Evolutionary conservation across 92 coral and sea anemone genomes (phyloP).

Genomic region (Zoanthus solanderi): DNA sequence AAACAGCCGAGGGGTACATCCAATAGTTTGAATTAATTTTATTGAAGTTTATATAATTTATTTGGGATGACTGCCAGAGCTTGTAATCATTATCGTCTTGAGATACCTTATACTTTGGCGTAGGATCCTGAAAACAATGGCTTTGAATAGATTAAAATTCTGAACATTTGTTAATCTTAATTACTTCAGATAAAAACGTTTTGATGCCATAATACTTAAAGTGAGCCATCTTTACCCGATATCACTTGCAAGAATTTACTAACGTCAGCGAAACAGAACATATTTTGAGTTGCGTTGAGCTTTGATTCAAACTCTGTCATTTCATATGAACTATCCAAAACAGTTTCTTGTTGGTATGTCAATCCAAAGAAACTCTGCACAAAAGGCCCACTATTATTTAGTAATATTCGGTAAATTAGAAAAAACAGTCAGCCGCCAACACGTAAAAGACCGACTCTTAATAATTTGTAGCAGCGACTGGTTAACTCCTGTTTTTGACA

Average conservation of each 20-base stretch:
- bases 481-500: conserved; percentile 29
- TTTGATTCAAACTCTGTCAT: background rate
- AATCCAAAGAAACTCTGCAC: background rate
- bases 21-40: conserved; percentile 33
- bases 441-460: conserved; percentile 15
- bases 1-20: conserved; percentile 56
- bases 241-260: background rate
- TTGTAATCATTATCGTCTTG: conserved; percentile 19
- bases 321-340: background rate
- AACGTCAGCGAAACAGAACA: background rate
- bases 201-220: background rate
- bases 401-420: background rate
- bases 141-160: background rate
- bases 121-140: background rate
- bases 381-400: background rate
- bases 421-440: background rate
- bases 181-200: background rate
- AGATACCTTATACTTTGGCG: background rate
- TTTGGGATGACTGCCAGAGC: conserved; percentile 33
- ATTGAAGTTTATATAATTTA: conserved; percentile 48
- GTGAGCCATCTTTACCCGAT: background rate
- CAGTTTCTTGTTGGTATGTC: conserved; percentile 6
- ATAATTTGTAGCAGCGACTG: conserved; percentile 27
- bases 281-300: background rate
- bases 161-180: background rate